Percentiles rank a stretch among this genome's conserved stretches.
Conservation (phyloP, 2,888 invertebrate species). For the Alviniconcha strummeri region DNA sequence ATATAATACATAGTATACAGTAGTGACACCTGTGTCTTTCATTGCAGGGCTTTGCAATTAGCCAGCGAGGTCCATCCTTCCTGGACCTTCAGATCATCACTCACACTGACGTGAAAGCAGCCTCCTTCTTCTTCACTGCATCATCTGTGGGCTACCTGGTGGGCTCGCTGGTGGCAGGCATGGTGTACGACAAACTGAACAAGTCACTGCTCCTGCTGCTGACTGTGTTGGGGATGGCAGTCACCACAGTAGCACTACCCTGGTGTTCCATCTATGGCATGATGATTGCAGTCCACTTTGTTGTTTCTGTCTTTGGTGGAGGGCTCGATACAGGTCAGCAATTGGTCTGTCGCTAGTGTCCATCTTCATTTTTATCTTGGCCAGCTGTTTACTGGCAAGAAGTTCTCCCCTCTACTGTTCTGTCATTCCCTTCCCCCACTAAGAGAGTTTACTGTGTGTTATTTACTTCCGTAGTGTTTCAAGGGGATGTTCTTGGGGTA, state of each 20-base stretch:
- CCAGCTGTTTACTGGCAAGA: too few species aligned
- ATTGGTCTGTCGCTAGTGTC: too few species aligned
- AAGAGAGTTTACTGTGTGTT: too few species aligned
- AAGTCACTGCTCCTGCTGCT: constrained; percentile 41
- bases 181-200: constrained; percentile 61
- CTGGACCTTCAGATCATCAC: constrained; percentile 69
- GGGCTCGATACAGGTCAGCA: constrained; percentile 60
- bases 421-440: too few species aligned
- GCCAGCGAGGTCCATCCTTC: constrained; percentile 73
- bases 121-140: constrained; percentile 70
- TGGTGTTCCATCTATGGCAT: constrained; percentile 67
- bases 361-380: too few species aligned
- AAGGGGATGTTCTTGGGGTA: too few species aligned
- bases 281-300: constrained; percentile 62
- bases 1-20: too few species aligned
- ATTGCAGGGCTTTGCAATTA: constrained; percentile 71
- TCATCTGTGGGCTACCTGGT: constrained; percentile 71
- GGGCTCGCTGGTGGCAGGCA: constrained; percentile 69
- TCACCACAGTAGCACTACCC: constrained; percentile 69
- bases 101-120: constrained; percentile 60
- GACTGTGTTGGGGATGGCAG: constrained; percentile 66
- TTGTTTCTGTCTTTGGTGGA: constrained; percentile 68
- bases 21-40: too few species aligned
- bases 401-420: too few species aligned
- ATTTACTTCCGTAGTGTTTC: too few species aligned